Conservation (phyloP, 2,797 vertebrate genomes). For the Trachurus trachurus region DNA sequence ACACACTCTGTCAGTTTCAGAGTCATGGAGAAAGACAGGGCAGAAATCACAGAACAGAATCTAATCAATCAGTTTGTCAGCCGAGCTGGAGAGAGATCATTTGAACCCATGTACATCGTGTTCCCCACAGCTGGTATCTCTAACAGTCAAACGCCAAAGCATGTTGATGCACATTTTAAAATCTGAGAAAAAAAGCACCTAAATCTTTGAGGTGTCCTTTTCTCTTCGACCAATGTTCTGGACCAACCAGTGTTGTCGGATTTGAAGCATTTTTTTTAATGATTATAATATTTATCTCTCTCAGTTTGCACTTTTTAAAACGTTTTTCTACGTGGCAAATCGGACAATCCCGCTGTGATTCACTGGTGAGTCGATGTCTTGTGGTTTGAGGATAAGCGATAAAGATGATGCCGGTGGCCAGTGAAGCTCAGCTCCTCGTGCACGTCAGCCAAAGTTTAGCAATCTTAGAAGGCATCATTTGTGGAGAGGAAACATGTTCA, state of each 20-base stretch:
- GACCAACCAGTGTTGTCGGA: background rate
- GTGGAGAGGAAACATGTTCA: background rate
- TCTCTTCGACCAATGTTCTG: background rate
- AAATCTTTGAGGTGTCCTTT: background rate
- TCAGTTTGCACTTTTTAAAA: background rate
- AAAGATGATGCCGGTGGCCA: background rate
- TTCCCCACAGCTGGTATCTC: background rate
- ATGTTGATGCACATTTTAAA: background rate
- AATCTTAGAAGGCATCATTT: background rate
- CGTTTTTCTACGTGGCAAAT: background rate
- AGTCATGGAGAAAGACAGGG: background rate
- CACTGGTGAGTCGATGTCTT: background rate
- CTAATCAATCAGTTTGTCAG: background rate
- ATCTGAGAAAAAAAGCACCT: no score
- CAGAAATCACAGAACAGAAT: no score
- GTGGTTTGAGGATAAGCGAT: conserved; percentile 9
- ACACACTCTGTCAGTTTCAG: background rate
- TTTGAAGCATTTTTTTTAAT: no score
- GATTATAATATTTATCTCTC: background rate
- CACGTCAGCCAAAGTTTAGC: conserved; percentile 39
- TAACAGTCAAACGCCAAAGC: background rate
- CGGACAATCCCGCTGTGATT: background rate
- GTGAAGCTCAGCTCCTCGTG: background rate
- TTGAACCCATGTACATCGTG: background rate
- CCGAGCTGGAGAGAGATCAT: background rate